Evolutionary conservation across 2,113 vertebrate species (phyloP), one percentile per base, ranked within the genome.

Genomic region (Rhynchomys soricoides): DNA sequence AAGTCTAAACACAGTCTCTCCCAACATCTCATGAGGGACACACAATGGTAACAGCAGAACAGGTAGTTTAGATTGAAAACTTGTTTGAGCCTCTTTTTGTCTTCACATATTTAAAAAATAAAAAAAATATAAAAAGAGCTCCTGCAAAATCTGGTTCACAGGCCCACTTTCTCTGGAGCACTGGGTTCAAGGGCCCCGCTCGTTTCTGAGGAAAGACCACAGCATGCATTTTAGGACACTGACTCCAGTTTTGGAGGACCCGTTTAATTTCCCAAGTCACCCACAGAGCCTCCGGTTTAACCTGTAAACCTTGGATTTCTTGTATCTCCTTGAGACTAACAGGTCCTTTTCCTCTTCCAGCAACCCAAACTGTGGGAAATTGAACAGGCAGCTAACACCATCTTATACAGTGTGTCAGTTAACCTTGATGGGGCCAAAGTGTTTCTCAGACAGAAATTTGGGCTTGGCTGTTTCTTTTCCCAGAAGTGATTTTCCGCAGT

Each of bases 191-290:
- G 89, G 74, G 24, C 19, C 66, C 34, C 29, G 2, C 4, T 62
- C 1, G 5, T 79, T 68, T 64, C 71, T 31, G 9, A 86, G 50
- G 70, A 16, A 82, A 88, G 37, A 48, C 13, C 29, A 37, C 9
- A 64, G 50, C 29, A 5, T 15, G n/a, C 16, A 73, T 89, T 88
- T 94, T 78, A 94, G 86, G 91, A 79, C 68, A 74, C 11, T 37
- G 83, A 34, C 87, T 21, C 3, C 0, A 7, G 37, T n/a, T 75
- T 89, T 68, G 52, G 78, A 88, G 52, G 70, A 50, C 64, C 50
- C 90, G 87, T 77, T 87, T 62, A 70, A 83, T 90, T 92, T 96
- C 79, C 79, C 7, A 90, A 79, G 4, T 86, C 75, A 71, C 70
- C 83, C 43, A 81, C 83, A 96, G n/a, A 34, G 70, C 21, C 37